Conservation (phyloP, 2,113 vertebrate species). For the Pterocles orientalis region DNA sequence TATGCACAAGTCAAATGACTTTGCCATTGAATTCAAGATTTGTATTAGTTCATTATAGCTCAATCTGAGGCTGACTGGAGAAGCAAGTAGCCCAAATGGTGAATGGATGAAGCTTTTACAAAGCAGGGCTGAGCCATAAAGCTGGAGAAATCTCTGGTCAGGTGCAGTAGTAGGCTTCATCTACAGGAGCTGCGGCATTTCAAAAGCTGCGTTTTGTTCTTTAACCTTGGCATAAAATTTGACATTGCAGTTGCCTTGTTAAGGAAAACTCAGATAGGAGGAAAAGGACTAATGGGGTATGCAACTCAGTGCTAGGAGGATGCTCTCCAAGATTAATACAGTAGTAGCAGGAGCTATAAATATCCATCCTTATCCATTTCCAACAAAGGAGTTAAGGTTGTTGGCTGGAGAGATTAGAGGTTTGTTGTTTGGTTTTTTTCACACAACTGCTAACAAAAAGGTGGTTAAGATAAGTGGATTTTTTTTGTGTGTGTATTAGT, state of each 20-base stretch:
- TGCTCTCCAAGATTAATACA: neutral
- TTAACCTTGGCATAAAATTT: neutral
- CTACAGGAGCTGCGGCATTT: neutral
- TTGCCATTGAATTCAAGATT: neutral
- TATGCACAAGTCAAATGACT: conserved; percentile 32
- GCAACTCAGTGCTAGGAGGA: neutral
- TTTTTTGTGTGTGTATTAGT: neutral
- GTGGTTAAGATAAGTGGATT: neutral
- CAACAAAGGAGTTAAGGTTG: neutral
- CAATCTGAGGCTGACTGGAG: neutral
- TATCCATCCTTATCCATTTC: neutral
- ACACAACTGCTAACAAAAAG: neutral
- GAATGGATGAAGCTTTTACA: neutral
- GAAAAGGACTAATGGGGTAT: neutral
- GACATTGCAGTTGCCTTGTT: neutral
- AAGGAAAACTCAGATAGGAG: neutral
- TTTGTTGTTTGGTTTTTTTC: neutral
- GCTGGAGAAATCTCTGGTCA: neutral
- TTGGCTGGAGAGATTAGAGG: neutral
- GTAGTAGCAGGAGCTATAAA: neutral
- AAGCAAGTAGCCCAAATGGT: neutral
- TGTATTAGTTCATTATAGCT: neutral
- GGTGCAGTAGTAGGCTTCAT: neutral
- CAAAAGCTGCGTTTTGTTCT: neutral
- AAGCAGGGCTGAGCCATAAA: neutral